Evolutionary conservation across 2,113 vertebrate species (phyloP).

Genomic region (Barnardius zonarius): DNA sequence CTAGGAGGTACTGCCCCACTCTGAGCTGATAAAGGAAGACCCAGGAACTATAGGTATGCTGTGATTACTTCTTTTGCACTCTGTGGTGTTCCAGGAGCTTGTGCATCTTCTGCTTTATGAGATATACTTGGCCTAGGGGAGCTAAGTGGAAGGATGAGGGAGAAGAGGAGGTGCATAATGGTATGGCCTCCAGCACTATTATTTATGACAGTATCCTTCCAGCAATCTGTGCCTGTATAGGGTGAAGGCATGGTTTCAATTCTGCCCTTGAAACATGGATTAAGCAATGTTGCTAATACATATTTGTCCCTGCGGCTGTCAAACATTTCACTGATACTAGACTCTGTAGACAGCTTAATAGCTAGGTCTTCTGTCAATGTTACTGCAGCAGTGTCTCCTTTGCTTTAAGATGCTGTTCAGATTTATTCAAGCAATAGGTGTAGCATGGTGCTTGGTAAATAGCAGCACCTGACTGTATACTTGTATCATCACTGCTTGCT

Average conservation of each 20-base stretch:
- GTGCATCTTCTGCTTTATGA: slow-evolving; percentile 62
- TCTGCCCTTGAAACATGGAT: slow-evolving; percentile 78
- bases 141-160: slow-evolving; percentile 51
- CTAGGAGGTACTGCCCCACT: slow-evolving; percentile 54
- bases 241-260: slow-evolving; percentile 72
- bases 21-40: slow-evolving; percentile 42
- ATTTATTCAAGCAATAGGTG: slow-evolving; percentile 75
- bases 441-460: slow-evolving; percentile 69
- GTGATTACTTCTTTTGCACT: slow-evolving; percentile 59
- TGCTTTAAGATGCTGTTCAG: slow-evolving; percentile 70
- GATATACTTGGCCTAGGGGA: slow-evolving; percentile 65
- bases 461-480: slow-evolving; percentile 65
- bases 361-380: slow-evolving; percentile 76
- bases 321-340: slow-evolving; percentile 78
- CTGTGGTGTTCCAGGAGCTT: slow-evolving; percentile 64
- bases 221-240: slow-evolving; percentile 57
- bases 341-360: slow-evolving; percentile 78
- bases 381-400: slow-evolving; percentile 68
- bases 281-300: slow-evolving; percentile 75
- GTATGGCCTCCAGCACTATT: slow-evolving; percentile 64
- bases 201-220: slow-evolving; percentile 72
- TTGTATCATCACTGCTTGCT: slow-evolving; percentile 48
- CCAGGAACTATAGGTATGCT: slow-evolving; percentile 33
- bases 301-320: slow-evolving; percentile 77
- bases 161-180: slow-evolving; percentile 55